A percentile compares a stretch with the other conserved stretches of the same genome.
Evolutionary conservation across 2,113 vertebrate species (phyloP).

Genomic region (Clupea harengus): DNA sequence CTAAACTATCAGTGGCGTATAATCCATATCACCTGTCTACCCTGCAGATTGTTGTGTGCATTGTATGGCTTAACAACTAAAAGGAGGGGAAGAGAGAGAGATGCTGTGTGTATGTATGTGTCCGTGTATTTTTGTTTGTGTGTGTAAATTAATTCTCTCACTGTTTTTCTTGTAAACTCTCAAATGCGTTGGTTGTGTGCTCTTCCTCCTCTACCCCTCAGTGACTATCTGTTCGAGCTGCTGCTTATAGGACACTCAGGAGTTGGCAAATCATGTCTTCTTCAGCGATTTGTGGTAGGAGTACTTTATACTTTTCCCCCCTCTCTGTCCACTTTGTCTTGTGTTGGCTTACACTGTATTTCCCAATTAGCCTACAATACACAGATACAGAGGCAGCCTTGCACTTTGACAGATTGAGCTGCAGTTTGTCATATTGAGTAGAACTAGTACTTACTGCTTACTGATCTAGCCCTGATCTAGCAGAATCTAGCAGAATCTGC

Average conservation of each 20-base stretch:
- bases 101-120: too few species aligned
- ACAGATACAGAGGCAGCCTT: too few species aligned
- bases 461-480: too few species aligned
- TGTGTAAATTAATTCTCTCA: background rate
- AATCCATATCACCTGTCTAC: background rate
- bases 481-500: too few species aligned
- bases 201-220: conserved; percentile 64
- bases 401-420: too few species aligned
- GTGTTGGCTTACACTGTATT: background rate
- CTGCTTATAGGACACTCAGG: conserved; percentile 97
- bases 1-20: background rate
- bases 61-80: background rate
- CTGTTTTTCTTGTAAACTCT: background rate
- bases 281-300: conserved; percentile 96
- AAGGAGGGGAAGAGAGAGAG: too few species aligned
- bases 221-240: conserved; percentile 98
- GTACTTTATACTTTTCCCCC: background rate
- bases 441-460: background rate
- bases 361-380: too few species aligned
- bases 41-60: background rate
- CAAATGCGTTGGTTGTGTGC: background rate
- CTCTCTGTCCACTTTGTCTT: background rate
- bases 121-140: background rate
- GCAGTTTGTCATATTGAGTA: background rate
- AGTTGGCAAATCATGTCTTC: conserved; percentile 96